Base-by-base conservation (phyloP, 2,888 invertebrate species). In the Thymelicus acteon region DNA sequence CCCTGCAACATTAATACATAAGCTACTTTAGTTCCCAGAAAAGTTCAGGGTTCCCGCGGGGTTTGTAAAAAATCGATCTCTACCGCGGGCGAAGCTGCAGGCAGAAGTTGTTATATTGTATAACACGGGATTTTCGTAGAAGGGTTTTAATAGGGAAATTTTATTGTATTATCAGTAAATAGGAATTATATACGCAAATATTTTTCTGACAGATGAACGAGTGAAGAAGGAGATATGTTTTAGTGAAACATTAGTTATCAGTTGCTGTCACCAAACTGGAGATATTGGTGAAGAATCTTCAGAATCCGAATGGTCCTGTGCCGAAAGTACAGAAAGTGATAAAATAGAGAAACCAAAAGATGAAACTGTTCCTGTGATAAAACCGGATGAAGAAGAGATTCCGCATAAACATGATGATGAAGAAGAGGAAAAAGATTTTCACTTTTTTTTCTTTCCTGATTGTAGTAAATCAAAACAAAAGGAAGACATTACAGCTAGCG, bases 191-290 rank as follows among this genome's bases (percentile, higher is more conserved):
- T 44, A 12, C 12, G 44, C 12, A 44, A 60, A 54, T 58, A 65
- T 6, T 67, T 64, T 37, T 40, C 24, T 13, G 19, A 37, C 77
- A 95, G 95, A 95, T 80, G 89, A 93, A 57, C 80, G 84, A 47
- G 75, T 94, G 44, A 94, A 94, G 77, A 82, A 91, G 75, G 84
- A 92, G 74, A 76, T 95, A 76, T 90, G 94, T 77, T 95, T 95
- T 79, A 89, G 90, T 37, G 95, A 95, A 85, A 90, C 91, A 6
- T 81, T 95, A 60, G 78, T 95, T 63, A 87, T 95, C 65, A 94
- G 95, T 79, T 94, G 93, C 76, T 88, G 94, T 8, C 92, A 94
- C 76, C 80, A 83, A 74, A 89, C 88, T 40, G 88, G 87, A 24
- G 79, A 85, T 12, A 71, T 83, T 54, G 80, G 82, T 5, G 86